Conservation (phyloP, 2,888 invertebrate genomes). For the Dasysyrphus tricinctus region DNA sequence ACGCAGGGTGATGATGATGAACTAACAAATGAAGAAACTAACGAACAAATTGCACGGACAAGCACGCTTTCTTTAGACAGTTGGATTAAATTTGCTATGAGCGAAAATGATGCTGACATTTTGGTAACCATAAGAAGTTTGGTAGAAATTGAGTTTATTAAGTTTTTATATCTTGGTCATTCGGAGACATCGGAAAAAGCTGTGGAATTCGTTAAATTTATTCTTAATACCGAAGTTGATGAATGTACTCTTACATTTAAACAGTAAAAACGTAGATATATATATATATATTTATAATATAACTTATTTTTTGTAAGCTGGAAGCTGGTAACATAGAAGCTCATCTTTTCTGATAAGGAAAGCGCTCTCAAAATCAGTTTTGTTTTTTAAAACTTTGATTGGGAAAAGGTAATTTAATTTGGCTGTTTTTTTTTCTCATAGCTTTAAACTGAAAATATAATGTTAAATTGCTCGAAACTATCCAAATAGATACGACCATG, state of each 20-base stretch:
- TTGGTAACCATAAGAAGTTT: constrained; percentile 76
- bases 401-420: not conserved
- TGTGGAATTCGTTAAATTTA: constrained; percentile 75
- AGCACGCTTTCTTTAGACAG: constrained; percentile 87
- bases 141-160: constrained; percentile 76
- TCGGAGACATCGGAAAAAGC: constrained; percentile 72
- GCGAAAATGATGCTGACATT: constrained; percentile 85
- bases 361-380: not conserved
- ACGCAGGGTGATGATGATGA: constrained; percentile 41
- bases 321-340: constrained; percentile 7
- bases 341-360: constrained; percentile 33
- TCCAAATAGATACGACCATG: not conserved
- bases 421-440: not conserved
- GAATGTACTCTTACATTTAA: constrained; percentile 49
- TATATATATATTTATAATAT: constrained; percentile 44
- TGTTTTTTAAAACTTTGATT: not conserved
- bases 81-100: constrained; percentile 89
- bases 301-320: constrained; percentile 33
- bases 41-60: constrained; percentile 80
- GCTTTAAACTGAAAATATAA: not conserved
- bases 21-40: constrained; percentile 53
- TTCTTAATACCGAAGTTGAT: constrained; percentile 72
- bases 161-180: constrained; percentile 77
- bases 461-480: not conserved
- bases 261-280: constrained; percentile 23